These are phyloP conservation scores for Ennomos quercinarius DNA, from an alignment of 2,888 invertebrate species.

Conservation along the genomic window DNA sequence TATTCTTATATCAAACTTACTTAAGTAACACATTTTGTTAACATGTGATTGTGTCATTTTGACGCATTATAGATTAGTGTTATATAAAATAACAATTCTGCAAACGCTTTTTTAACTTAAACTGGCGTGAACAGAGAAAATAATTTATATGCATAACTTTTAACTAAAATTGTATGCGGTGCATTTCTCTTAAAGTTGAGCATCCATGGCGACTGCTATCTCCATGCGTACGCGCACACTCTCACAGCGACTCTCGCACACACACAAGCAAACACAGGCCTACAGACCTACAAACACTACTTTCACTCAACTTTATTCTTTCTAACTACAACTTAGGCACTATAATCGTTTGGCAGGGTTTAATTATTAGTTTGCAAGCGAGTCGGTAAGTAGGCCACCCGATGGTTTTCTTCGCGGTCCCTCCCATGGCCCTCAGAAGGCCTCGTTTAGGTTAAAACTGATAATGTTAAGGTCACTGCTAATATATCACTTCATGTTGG, in stretches of 20 bases:
- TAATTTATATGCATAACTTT: too few species aligned
- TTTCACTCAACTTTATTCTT: conserved; percentile 60
- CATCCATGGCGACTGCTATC: conserved; percentile 71
- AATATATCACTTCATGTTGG: conserved; percentile 30
- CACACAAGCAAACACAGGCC: conserved; percentile 64
- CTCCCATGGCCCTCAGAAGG: conserved; percentile 70
- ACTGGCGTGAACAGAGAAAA: too few species aligned
- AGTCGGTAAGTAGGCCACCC: conserved; percentile 73
- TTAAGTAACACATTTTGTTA: too few species aligned
- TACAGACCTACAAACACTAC: conserved; percentile 81
- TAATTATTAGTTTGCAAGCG: conserved; percentile 50
- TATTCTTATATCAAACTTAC: too few species aligned
- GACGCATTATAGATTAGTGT: too few species aligned
- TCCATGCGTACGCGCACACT: conserved; percentile 79
- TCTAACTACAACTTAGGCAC: conserved; percentile 47
- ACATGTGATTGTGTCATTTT: too few species aligned
- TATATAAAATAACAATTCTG: too few species aligned
- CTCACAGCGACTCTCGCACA: conserved; percentile 58
- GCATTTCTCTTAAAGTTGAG: conserved; percentile 77
- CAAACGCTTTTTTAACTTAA: too few species aligned
- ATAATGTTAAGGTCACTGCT: conserved; percentile 61
- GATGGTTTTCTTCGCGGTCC: conserved; percentile 77
- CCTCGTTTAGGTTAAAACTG: conserved; percentile 57
- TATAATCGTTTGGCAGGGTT: conserved; percentile 43
- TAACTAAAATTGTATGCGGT: conserved; percentile 48